Evolutionary conservation across 1,140 invertebrate genomes (phyloP).

Genomic region (Drosophila nigrodunni): DNA sequence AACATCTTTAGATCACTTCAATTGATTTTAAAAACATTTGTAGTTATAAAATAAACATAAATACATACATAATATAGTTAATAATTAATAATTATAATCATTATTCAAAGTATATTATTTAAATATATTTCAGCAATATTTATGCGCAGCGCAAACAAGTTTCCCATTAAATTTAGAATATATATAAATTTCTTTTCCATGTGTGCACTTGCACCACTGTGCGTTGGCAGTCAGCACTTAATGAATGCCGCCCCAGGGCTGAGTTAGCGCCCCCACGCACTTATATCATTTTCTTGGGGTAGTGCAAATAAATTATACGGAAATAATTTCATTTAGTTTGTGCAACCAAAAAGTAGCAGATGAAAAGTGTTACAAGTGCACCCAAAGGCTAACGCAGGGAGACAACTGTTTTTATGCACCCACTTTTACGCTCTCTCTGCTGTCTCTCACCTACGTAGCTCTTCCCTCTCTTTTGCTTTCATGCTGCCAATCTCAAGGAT

Average conservation of each 20-base stretch:
- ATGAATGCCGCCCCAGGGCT: slow-evolving; percentile 65
- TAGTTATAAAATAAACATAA: too few relatives aligned
- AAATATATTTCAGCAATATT: too few relatives aligned
- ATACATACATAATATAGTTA: too few relatives aligned
- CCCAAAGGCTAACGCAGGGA: background rate
- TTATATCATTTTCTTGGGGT: slow-evolving; percentile 62
- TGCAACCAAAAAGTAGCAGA: slow-evolving; percentile 41
- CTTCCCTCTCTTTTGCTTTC: background rate
- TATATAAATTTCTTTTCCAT: too few relatives aligned
- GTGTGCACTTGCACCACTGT: background rate
- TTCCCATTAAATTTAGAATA: too few relatives aligned
- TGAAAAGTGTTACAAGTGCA: slow-evolving; percentile 35
- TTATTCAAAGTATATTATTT: too few relatives aligned
- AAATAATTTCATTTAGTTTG: slow-evolving; percentile 80
- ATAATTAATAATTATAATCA: too few relatives aligned
- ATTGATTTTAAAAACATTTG: too few relatives aligned
- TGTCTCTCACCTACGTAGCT: background rate
- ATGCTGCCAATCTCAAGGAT: slow-evolving; percentile 1
- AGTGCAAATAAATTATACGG: slow-evolving; percentile 80
- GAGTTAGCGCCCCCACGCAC: slow-evolving; percentile 40
- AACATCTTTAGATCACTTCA: too few relatives aligned
- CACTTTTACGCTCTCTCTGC: background rate
- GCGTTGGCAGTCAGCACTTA: slow-evolving; percentile 53
- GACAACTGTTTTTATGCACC: background rate
- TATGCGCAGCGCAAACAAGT: too few relatives aligned